Base-by-base conservation (phyloP, 2,113 vertebrate species). In the Struthidea cinerea region DNA sequence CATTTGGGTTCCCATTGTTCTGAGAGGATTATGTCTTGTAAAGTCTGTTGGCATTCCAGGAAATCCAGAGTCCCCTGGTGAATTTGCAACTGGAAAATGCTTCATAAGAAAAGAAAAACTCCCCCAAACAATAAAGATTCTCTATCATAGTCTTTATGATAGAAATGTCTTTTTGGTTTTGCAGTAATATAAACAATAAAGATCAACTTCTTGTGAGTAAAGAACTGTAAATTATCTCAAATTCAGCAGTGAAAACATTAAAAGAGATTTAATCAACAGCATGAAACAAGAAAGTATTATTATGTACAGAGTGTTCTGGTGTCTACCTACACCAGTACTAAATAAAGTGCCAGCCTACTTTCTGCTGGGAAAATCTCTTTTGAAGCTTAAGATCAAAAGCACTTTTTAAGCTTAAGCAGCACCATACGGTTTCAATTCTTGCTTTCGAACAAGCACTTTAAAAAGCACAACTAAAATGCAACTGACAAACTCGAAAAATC, bases 11-110 rank as follows among this genome's bases (percentile, higher is more conserved):
- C 63, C 98, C 63, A 68, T 96, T 86, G 97, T 95, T 95, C 97
- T 98, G 61, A 98, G 39, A 71, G 95, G 86, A 73, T 96, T 90
- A 37, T 86, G 87, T 73, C 97, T 98, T 74, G 91, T 84, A 61
- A 98, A 57, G 12, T 95, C 71, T 30, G 96, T 85, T 46, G 96
- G 85, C 90, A 97, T 94, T 57, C 96, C 89, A 21, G 97, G 97
- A 23, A 98, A 94, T 74, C 71, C 93, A 57, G 95, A 84, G 24
- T 98, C 98, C 84, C 89, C 26, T 44, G 91, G 77, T 56, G 93
- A 89, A 49, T 79, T 96, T 89, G 96, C 73, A 90, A 93, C 84
- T 89, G 96, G 88, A 93, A 95, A 89, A 65, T n/a, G 2, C 91
- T 97, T 82, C 41, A 52, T 13, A 81, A 78, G 79, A 90, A 93